phyloP scores from a whole-genome alignment of 2,113 vertebrate genomes.

The Lampris megalopsis region DNA sequence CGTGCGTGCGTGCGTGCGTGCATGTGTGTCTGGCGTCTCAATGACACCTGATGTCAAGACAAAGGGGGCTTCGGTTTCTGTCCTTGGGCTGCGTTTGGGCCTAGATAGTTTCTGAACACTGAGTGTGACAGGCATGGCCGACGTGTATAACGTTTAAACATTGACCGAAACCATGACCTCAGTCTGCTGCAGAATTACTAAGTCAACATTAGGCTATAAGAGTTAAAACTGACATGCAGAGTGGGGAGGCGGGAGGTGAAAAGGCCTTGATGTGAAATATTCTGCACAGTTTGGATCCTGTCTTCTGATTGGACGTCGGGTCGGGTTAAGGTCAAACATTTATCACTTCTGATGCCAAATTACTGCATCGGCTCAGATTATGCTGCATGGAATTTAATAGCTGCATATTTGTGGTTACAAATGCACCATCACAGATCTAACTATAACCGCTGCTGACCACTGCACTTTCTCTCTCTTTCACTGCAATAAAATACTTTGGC shows the following conservation, averaged over 20 bases:
- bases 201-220: conserved; percentile 23
- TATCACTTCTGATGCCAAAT: neutral
- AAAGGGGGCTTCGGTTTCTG: conserved; percentile 47
- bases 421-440: neutral
- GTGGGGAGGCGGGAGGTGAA: neutral
- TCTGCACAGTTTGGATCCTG: neutral
- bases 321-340: conserved; percentile 11
- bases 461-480: conserved; percentile 14
- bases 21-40: conserved; percentile 25
- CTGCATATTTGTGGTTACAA: conserved; percentile 7
- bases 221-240: neutral
- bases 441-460: neutral
- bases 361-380: neutral
- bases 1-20: conserved; percentile 26
- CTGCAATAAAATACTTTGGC: conserved; percentile 43
- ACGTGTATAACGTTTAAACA: conserved; percentile 52
- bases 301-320: conserved; percentile 23
- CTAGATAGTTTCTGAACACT: neutral
- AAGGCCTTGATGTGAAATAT: conserved; percentile 5
- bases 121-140: conserved; percentile 38
- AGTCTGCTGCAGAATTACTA: conserved; percentile 29
- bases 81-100: conserved; percentile 44
- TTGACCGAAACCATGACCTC: conserved; percentile 59
- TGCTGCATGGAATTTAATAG: conserved; percentile 15
- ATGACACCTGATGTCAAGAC: neutral